Conservation (phyloP, 2,888 invertebrate genomes). For the Trichogramma evanescens region DNA sequence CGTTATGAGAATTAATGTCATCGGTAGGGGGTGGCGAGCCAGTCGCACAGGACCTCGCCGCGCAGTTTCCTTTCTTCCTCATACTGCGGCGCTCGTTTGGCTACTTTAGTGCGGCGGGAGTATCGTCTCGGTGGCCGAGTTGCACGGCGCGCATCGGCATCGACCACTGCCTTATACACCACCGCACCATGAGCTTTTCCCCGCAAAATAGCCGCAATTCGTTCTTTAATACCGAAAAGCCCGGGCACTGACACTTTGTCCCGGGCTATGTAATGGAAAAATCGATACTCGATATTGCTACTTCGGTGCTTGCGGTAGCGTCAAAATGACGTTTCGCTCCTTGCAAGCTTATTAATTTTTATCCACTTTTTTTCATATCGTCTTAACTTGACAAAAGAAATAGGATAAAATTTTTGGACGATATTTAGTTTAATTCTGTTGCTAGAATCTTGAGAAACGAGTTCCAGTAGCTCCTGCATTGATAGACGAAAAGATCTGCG, state of each 20-base stretch:
- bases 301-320: constrained; percentile 27
- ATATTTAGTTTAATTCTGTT: too few relatives aligned
- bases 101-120: not conserved
- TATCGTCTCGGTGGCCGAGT: not conserved
- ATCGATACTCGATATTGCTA: constrained; percentile 42
- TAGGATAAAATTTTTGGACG: too few relatives aligned
- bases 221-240: too few relatives aligned
- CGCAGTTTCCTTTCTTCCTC: constrained; percentile 24
- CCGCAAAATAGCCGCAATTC: constrained; percentile 37
- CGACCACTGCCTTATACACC: not conserved
- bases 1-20: constrained; percentile 48
- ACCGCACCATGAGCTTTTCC: constrained; percentile 13
- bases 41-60: not conserved
- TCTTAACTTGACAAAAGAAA: too few relatives aligned
- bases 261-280: constrained; percentile 40
- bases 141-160: not conserved
- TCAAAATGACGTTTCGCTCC: too few relatives aligned
- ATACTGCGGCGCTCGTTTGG: constrained; percentile 19
- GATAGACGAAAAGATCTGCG: too few relatives aligned
- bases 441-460: too few relatives aligned
- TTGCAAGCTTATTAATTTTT: too few relatives aligned
- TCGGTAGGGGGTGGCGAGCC: constrained; percentile 24
- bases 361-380: too few relatives aligned
- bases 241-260: constrained; percentile 40
- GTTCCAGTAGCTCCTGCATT: too few relatives aligned